Base-by-base conservation (phyloP, 2,113 vertebrate species). In the Mastomys coucha region DNA sequence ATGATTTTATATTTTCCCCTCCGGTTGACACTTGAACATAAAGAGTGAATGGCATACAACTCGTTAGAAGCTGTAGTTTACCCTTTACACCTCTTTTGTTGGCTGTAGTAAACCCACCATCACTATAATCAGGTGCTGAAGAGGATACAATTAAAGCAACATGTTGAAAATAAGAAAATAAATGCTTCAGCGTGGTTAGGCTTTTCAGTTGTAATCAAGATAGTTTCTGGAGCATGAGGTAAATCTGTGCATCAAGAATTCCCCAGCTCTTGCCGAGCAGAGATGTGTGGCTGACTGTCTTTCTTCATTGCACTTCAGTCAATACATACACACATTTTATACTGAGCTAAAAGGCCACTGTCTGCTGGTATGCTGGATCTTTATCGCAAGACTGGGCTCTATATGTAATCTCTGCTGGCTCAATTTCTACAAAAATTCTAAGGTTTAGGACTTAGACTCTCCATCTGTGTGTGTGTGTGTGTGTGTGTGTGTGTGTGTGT, bases 11-110 rank as follows among this genome's bases (percentile, higher is more conserved):
- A 88, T 45, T 91, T 33, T 91, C 70, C 3, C 70, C 4, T 96
- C 93, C 28, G 70, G 19, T 88, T 93, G 65, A 84, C 76, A 39
- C 16, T 86, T 95, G 16, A 95, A 60, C 91, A 81, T 87, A 84
- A 96, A 95, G 93, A 89, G 70, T 91, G 86, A 95, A 13, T 95
- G 97, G 95, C 91, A 36, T 69, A 90, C 93, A 95, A 91, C 10
- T 90, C 94, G 1, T 96, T 94, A 88, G 93, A 97, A 98, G 96
- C 72, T 85, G 0, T 88, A 93, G 96, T 97, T 98, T 97, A 82
- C 76, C 67, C 75, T 8, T 0, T 67, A 60, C 39, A 58, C 36
- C 69, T 97, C 10, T 97, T 65, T 63, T 97, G 86, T 80, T 58
- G 82, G n/a, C 75, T 75, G 60, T 73, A 31, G 42, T 78, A 81